Conservation (phyloP, 2,888 invertebrate species). For the Eupithecia subumbrata region DNA sequence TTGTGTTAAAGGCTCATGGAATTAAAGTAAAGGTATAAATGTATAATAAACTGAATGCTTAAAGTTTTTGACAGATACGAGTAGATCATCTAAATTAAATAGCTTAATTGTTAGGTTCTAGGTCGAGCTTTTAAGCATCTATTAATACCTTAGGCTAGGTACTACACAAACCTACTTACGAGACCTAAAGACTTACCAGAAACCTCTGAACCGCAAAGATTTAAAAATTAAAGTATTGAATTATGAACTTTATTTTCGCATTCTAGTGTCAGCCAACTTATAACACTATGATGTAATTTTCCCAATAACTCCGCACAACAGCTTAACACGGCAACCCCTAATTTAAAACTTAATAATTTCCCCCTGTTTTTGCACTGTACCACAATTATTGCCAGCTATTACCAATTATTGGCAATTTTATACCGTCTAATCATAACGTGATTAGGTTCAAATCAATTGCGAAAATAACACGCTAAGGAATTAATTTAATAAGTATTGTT, state of each 20-base stretch:
- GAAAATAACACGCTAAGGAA: slow-evolving; percentile 51
- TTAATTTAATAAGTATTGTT: slow-evolving; percentile 52
- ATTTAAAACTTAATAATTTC: slow-evolving; percentile 50
- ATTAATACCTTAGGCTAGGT: not conserved
- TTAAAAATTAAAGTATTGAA: not conserved
- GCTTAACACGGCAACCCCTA: slow-evolving; percentile 31
- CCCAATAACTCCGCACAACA: slow-evolving; percentile 10
- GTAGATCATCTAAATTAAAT: not conserved
- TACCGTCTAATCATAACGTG: slow-evolving; percentile 52
- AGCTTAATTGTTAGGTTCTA: not conserved
- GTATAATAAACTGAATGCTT: not conserved
- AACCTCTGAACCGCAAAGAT: not conserved
- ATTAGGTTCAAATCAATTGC: slow-evolving; percentile 53
- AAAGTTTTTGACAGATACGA: not conserved
- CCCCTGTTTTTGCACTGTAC: slow-evolving; percentile 48
- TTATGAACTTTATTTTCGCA: not conserved
- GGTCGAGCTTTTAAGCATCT: not conserved
- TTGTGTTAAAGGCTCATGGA: not conserved
- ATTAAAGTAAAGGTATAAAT: not conserved
- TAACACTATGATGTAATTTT: not conserved
- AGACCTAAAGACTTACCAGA: not conserved
- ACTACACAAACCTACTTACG: not conserved
- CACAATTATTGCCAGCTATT: slow-evolving; percentile 45
- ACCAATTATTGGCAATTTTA: slow-evolving; percentile 45
- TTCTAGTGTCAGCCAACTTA: not conserved